Evolutionary conservation across 2,888 invertebrate species (phyloP), one percentile per base, ranked within the genome.

Genomic region (Macropis europaea): DNA sequence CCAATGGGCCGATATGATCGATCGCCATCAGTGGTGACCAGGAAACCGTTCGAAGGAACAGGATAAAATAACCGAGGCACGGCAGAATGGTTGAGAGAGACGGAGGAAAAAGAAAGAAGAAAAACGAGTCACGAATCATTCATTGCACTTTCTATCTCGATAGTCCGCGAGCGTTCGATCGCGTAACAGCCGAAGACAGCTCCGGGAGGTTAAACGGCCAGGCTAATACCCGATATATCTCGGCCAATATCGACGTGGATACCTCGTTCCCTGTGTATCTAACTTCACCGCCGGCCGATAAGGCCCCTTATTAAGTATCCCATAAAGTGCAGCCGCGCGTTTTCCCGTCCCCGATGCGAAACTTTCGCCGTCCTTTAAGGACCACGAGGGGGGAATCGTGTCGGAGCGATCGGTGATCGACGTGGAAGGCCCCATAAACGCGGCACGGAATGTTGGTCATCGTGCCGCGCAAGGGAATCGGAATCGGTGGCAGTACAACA

Each of bases 401-500:
- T 17, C 36, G 53, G 60, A 45, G 48, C 62, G 72, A 77, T 81
- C 73, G 72, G 66, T 81, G 81, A 80, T 80, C 81, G 80, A 81
- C 80, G 72, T 68, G 66, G 48, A 9, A 70, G 54, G 70, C 59
- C 50, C 70, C 69, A 74, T 80, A 80, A 82, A 82, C 73, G 78
- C 69, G 68, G 45, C 62, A 61, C 64, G 73, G 77, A 82, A 82
- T 77, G 76, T 79, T 74, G 76, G 81, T 81, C 76, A 82, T 73
- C 71, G 62, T 73, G 76, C 68, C 66, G 76, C 62, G 52, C 67
- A 50, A 36, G 63, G 67, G 59, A 70, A 76, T 74, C 72, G 76
- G 75, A 76, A 76, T 83, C 82, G 70, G 78, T 79, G 81, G 82
- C 76, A 76, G 75, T 84, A 79, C 82, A 84, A 83, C 86, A 86